Evolutionary conservation across 2,797 vertebrate species (phyloP).

Genomic region (Atherinosoma microstoma): DNA sequence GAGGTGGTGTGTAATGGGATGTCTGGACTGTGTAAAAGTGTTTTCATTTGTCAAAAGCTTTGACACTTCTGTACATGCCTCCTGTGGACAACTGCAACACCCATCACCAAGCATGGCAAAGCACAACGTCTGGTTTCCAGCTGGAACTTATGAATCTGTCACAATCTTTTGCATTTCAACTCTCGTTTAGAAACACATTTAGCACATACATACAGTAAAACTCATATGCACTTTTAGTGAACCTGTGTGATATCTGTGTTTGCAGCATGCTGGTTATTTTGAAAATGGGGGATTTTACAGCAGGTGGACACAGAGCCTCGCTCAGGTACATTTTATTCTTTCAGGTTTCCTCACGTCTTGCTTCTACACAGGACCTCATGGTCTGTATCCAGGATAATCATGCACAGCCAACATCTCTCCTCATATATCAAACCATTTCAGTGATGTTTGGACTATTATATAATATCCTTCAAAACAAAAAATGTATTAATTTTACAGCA

Average conservation of each 20-base stretch:
- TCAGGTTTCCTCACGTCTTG: background rate
- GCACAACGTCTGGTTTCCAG: background rate
- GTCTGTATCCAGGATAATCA: background rate
- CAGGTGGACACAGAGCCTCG: background rate
- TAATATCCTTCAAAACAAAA: slow-evolving; percentile 31
- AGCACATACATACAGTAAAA: background rate
- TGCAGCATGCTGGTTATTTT: background rate
- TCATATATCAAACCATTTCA: slow-evolving; percentile 24
- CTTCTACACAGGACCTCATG: background rate
- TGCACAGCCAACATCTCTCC: slow-evolving; percentile 14
- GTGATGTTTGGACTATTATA: slow-evolving; percentile 26
- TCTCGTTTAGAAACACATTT: background rate
- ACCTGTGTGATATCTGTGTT: background rate
- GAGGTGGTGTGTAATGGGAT: slow-evolving; percentile 26
- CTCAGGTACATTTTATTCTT: background rate
- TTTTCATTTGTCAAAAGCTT: slow-evolving; percentile 38
- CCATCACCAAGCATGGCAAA: slow-evolving; percentile 8
- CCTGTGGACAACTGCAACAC: slow-evolving; percentile 18
- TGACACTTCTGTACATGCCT: slow-evolving; percentile 35
- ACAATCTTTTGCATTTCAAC: slow-evolving; percentile 4
- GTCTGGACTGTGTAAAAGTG: slow-evolving; percentile 46
- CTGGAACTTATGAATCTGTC: slow-evolving; percentile 28
- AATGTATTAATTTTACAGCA: slow-evolving; percentile 34
- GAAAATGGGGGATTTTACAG: background rate
- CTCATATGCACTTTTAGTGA: background rate